Evolutionary conservation across 92 coral and sea anemone species (phyloP), one percentile per base, ranked within the genome.

Genomic region (Porites rus): DNA sequence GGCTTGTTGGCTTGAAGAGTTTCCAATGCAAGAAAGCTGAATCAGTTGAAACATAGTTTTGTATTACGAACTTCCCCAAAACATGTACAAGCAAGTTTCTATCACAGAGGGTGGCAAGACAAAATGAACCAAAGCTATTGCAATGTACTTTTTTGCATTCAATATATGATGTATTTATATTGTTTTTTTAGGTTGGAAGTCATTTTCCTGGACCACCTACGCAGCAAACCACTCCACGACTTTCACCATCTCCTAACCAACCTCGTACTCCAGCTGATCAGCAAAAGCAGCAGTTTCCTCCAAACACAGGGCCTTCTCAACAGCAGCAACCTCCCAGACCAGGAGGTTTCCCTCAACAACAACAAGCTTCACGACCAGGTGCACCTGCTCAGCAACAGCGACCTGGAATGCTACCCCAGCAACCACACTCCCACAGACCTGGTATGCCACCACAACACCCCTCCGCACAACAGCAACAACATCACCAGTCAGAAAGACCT

Each of bases 151-250:
- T 43, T 67, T 67, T 13, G 8, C 38, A 10, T 12, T 24, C 7
- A 10, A 54, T 51, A 9, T 20, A 19, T n/a, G n/a, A 3, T 51
- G 7, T 4, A 8, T 54, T 54, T 51, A 6, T 74, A 14, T 60
- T 56, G 13, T 70, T 59, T 71, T 10, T 60, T 56, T 11, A 83
- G 87, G 61, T 76, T 51, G 87, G 87, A 50, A 72, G 51, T 50
- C 89, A 68, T 52, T 76, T 81, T 74, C 93, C 77, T 72, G 93
- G 93, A 7, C 58, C 77, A 52, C 93, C 87, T 14, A 67, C 83
- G 8, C 90, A 84, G 51, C 69, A 65, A 31, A 85, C 87, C 25
- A 69, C 31, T 77, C 91, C 82, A 25, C 81, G 72, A 80, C 78
- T 31, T 28, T 72, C 90, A 43, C 87, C 90, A 14, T 67, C 92